Base-by-base conservation (phyloP, 2,888 invertebrate genomes). In the Drosophila helvetica region DNA sequence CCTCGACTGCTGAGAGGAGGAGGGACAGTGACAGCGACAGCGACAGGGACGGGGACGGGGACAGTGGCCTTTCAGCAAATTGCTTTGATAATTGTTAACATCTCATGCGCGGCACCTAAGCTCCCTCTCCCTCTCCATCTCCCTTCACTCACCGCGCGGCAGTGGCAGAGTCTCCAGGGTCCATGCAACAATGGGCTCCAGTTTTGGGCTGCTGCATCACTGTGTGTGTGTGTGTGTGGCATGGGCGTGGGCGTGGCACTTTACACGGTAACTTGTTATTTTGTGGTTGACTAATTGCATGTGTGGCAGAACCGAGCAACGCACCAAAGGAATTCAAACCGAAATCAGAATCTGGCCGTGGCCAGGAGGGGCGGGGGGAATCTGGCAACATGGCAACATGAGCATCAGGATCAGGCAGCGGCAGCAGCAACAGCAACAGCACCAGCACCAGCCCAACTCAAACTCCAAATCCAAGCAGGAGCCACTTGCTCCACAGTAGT, bases 201-300 rank as follows among this genome's bases (percentile, higher is more conserved):
- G 33, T 33, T 12, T 33, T 12, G 12, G 33, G 30, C 30, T 30
- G 30, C 10, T 30, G 30, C 30, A 30, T 10, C 30, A 30, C 30
- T 30, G 10, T 10, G 30, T 30, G 30, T 10, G 10, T 27, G 27
- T 27, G 30, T 22, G 22, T 22, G 22, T 4, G 22, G 19, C 19
- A 2, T 19, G 19, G 19, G 19, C 19, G 19, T 62, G 67, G 84
- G 80, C 78, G 81, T 84, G 85, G 72, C 79, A 75, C 71, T 85
- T 87, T 74, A 76, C 77, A 79, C 82, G 85, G 87, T 65, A 84
- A 87, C 87, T 87, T 85, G 83, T 78, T 88, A 86, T 79, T 79
- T 86, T 82, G 83, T 70, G 78, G 79, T 69, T 88, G 80, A 84
- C 83, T 84, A 88, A 84, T 88, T 86, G 88, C 88, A 75, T 78